Conservation (phyloP, 1,140 invertebrate genomes). For the Aethina tumida region DNA sequence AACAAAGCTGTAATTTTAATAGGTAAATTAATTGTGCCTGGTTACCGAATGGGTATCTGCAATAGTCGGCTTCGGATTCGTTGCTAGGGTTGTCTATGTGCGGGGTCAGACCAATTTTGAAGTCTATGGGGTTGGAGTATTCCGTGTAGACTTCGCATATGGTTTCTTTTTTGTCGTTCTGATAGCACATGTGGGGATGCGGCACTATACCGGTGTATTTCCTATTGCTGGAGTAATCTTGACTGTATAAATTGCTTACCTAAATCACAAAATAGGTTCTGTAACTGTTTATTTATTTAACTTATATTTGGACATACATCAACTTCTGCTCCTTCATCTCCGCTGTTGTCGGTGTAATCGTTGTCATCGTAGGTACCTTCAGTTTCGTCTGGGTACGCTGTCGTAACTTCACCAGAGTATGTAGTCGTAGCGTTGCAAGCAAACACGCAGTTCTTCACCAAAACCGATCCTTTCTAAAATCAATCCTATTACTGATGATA, state of each 20-base stretch:
- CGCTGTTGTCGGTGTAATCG: constrained; percentile 24
- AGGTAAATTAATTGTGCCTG: not conserved
- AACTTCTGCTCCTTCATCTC: constrained; percentile 11
- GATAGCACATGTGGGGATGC: constrained; percentile 53
- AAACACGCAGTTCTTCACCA: constrained; percentile 47
- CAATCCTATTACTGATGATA: constrained; percentile 7
- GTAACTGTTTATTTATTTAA: not conserved
- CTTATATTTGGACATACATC: not conserved
- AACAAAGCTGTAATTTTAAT: constrained; percentile 11
- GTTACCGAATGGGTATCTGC: constrained; percentile 31
- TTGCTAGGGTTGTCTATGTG: constrained; percentile 34
- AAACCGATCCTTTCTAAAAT: constrained; percentile 37
- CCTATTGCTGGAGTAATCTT: constrained; percentile 4
- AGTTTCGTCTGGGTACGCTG: constrained; percentile 22
- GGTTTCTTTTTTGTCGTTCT: constrained; percentile 36
- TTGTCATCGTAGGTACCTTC: constrained; percentile 27
- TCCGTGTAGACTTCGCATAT: constrained; percentile 53
- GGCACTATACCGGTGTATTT: constrained; percentile 15
- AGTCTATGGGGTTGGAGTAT: constrained; percentile 39
- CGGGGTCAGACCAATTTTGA: constrained; percentile 43
- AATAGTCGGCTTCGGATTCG: constrained; percentile 34
- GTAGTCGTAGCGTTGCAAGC: constrained; percentile 40
- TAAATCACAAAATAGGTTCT: constrained; percentile 1
- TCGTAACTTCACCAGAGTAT: constrained; percentile 24
- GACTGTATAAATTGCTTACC: too few relatives aligned